Base-by-base conservation (phyloP, 2,797 vertebrate species). In the Alcedo atthis region DNA sequence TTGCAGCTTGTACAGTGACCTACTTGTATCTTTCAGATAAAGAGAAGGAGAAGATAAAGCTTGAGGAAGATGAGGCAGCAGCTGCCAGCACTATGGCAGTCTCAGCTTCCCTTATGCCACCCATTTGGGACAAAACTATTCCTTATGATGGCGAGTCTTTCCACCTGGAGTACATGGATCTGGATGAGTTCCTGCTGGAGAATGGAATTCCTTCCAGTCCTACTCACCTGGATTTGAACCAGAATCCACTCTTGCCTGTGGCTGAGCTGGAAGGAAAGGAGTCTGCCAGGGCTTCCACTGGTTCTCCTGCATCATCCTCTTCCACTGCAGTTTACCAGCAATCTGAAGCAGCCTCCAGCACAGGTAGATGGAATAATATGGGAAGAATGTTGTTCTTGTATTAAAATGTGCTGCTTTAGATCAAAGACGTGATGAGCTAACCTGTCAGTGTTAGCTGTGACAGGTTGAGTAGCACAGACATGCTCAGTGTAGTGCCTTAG, bases 91-190 rank as follows among this genome's bases (percentile, higher is more conserved):
- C 91, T 94, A 98, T 95, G 98, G 98, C 95, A 14, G 98, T 99
- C 26, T 99, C 99, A 0, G 99, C 99, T 96, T 99, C 99, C 87
- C 98, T 99, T 90, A 99, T 99, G 95, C 99, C 99, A 0, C 98
- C 99, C 48, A 99, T 99, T 64, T 99, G 99, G 99, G 99, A 99
- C 96, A 99, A 99, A 97, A 99, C 99, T 93, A 99, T 99, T 95
- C 99, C 99, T 6, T 99, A 99, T 0, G 99, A 99, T 30, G 99
- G 99, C 8, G 99, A 99, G 96, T 99, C 98, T 94, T 99, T 99
- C 97, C 99, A 99, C 97, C 94, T 99, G 97, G 99, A 99, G 95
- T 99, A 99, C 98, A 99, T 99, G 99, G 99, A 99, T 97, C 98
- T 99, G 96, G 99, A 99, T 42, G 99, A 99, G 97, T 99, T 99